Evolutionary conservation across 2,888 invertebrate species (phyloP).

Genomic region (Drosophila pseudotakahashii): DNA sequence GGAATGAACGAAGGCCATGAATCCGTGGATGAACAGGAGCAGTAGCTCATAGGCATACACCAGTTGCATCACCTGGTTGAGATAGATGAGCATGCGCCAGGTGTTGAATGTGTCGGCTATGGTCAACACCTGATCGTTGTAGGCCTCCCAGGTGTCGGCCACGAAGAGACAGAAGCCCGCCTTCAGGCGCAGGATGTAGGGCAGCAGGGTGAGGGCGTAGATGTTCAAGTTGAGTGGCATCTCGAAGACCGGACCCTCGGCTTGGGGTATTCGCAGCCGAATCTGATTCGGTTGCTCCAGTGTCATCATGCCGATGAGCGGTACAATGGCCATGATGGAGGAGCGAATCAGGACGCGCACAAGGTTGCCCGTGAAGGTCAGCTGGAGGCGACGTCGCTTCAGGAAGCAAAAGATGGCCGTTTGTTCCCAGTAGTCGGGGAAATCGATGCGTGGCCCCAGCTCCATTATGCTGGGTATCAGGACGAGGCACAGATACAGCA

Average conservation of each 20-base stretch:
- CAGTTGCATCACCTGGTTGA: neutral
- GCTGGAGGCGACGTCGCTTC: neutral
- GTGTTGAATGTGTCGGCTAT: neutral
- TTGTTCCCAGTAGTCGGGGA: neutral
- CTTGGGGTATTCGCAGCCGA: neutral
- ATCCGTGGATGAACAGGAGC: neutral
- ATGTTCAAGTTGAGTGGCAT: neutral
- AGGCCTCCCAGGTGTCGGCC: neutral
- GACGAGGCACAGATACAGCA: neutral
- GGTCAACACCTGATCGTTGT: neutral
- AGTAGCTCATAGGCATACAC: neutral
- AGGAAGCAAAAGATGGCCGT: neutral
- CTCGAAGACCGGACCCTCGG: accelerated
- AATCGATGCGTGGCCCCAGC: neutral
- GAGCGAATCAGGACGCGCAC: neutral
- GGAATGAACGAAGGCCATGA: neutral
- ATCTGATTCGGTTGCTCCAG: neutral
- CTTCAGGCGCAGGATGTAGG: neutral
- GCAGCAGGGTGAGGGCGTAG: neutral
- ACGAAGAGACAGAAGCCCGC: neutral
- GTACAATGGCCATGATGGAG: neutral
- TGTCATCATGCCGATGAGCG: neutral
- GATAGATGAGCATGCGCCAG: neutral
- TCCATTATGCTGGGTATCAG: constrained; percentile 3
- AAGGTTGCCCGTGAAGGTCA: neutral